Evolutionary conservation across 2,113 vertebrate species (phyloP), one percentile per base, ranked within the genome.

Genomic region (Pterocles burchelli): DNA sequence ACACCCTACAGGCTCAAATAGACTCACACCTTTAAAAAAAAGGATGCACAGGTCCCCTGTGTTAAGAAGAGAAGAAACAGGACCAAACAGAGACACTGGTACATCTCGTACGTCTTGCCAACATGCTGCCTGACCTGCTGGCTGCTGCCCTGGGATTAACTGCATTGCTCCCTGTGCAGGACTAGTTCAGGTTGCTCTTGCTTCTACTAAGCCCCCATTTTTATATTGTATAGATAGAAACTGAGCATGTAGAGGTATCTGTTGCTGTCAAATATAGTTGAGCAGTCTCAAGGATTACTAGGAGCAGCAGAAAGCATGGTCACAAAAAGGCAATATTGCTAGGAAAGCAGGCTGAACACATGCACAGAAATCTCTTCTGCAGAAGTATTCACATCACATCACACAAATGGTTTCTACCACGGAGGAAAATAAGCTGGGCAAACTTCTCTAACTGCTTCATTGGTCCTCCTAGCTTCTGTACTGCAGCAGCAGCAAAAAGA

Each of bases 21-120:
- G 72, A 46, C 17, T 83, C 18, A 18, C 12, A 61, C 4, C 5
- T 83, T 43, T 34, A 6, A 75, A 62, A 57, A 77, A 58, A 22
- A 49, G 46, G n/a, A 62, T 1, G 3, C 7, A 8, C 2, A 55
- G n/a, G 11, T 17, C 4, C 13, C 6, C 4, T 66, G 13, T 21
- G 10, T 25, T 63, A 38, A 45, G 57, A 67, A 66, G 45, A 63
- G 29, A 65, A 82, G 38, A 73, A 79, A 36, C 3, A 73, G 36
- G 43, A 55, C 1, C 7, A 63, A 73, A 38, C 2, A 2, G 17
- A 77, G 55, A 87, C 48, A 74, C n/a, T 7, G 41, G 3, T 36
- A 66, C 41, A 26, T 52, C 48, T 79, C 0, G 26, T 17, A 28
- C 16, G 29, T 24, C 49, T 38, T 73, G 17, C 45, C n/a, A 61